A percentile compares a stretch with the other conserved stretches of the same genome.
phyloP scores from a whole-genome alignment of 1,140 invertebrate species.

The Notospermus geniculatus region DNA sequence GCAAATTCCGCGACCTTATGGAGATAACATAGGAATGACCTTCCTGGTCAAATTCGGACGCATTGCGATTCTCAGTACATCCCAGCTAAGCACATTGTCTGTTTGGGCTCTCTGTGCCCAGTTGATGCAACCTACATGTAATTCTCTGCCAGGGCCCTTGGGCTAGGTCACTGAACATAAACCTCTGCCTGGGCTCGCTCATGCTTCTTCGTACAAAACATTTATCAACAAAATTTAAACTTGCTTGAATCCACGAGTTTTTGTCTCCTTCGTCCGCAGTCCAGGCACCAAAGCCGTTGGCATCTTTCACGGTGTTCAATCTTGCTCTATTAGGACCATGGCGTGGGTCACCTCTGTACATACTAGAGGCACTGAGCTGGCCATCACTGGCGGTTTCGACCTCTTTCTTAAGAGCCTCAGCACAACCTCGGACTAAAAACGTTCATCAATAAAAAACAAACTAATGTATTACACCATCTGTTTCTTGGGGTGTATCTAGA shows the following conservation, averaged over 20 bases:
- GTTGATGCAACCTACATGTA: too few species aligned
- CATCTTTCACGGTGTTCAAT: neutral
- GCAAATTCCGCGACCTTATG: too few species aligned
- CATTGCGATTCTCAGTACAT: too few species aligned
- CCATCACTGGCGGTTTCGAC: neutral
- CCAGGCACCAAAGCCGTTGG: neutral
- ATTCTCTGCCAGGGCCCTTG: too few species aligned
- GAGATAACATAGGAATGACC: too few species aligned
- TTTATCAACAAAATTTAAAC: too few species aligned
- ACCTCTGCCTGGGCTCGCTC: too few species aligned
- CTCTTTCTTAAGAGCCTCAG: neutral
- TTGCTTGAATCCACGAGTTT: neutral
- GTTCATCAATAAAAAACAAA: neutral
- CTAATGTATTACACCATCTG: neutral
- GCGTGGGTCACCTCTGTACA: neutral
- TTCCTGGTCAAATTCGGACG: too few species aligned
- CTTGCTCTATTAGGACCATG: slow-evolving; percentile 1
- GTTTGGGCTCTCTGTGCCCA: too few species aligned
- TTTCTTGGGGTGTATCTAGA: neutral
- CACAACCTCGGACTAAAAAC: neutral
- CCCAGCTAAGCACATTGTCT: too few species aligned
- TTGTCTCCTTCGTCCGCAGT: neutral
- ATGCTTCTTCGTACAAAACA: too few species aligned
- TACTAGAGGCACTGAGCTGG: neutral
- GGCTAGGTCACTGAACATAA: too few species aligned